These are phyloP conservation scores for Nannoperca australis DNA, from an alignment of 2,797 vertebrate species.

Conservation along the genomic window DNA sequence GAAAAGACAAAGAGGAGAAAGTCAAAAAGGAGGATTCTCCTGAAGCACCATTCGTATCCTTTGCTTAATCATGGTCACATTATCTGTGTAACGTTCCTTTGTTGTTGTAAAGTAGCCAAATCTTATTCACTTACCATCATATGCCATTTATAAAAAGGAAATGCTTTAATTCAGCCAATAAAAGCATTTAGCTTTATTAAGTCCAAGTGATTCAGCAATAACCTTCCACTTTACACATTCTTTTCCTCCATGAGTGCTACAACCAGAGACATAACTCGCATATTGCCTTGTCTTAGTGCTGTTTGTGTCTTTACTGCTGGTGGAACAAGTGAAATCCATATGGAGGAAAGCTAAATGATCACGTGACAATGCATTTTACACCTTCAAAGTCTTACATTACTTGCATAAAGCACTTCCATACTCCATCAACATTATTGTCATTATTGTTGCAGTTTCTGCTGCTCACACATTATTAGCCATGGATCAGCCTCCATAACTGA, in stretches of 20 bases:
- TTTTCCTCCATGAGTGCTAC: neutral
- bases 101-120: neutral
- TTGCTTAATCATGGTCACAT: slow-evolving; percentile 13
- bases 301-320: neutral
- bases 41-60: slow-evolving; percentile 98
- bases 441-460: neutral
- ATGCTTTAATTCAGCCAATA: neutral
- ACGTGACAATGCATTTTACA: neutral
- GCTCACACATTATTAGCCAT: neutral
- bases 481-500: neutral
- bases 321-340: neutral
- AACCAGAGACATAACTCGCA: neutral
- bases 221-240: neutral
- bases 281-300: neutral
- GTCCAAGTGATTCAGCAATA: neutral
- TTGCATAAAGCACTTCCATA: neutral
- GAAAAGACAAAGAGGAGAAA: slow-evolving; percentile 97
- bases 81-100: neutral
- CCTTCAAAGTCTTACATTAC: neutral
- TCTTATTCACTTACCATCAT: neutral
- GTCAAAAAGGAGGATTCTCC: slow-evolving; percentile 91
- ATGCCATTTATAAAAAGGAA: neutral
- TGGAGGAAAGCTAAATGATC: neutral
- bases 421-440: neutral
- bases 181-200: neutral